Base-by-base conservation (phyloP, 2,113 vertebrate species). In the Centropus unirufus region DNA sequence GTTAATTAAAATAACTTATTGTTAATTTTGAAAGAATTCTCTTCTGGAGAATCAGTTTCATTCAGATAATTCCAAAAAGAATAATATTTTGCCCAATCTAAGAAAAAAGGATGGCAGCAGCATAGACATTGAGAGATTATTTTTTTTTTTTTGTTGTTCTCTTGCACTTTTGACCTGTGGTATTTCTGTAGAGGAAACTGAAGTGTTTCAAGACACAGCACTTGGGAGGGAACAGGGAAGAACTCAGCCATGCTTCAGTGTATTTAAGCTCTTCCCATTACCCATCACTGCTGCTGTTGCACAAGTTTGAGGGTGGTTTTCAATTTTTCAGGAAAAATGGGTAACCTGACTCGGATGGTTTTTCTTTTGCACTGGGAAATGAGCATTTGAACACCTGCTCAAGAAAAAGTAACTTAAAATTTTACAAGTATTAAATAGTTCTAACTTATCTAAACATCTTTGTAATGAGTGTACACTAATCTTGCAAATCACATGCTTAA, bases 331-430 rank as follows among this genome's bases (percentile, higher is more conserved):
- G 95, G 95, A 98, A 96, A 93, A 97, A 96, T 90, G 24, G 83
- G 90, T 97, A 94, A 97, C 85, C 92, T 94, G 93, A 96, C 96
- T 96, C 90, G 74, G 97, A 95, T 96, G 83, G 34, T 89, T 97
- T 97, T 89, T 82, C 51, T 98, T 97, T 98, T 98, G 98, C 97
- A 98, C 98, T 98, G 97, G 97, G 96, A 98, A 97, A 97, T 74
- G 88, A 97, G 96, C 92, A 85, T 96, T 96, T 96, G 82, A 97
- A 96, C 94, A 97, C 88, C 97, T 97, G 95, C 96, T 98, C 95
- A 94, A 89, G 47, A 94, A 92, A 95, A 95, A 64, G 20, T 87
- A 91, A 90, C 68, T 89, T 88, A 96, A 97, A 96, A 83, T 97
- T 96, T 97, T 96, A 90, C 97, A 97, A 98, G 95, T 97, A 97